Evolutionary conservation across 2,888 invertebrate genomes (phyloP), one percentile per base, ranked within the genome.

Genomic region (Ochropleura leucogaster): DNA sequence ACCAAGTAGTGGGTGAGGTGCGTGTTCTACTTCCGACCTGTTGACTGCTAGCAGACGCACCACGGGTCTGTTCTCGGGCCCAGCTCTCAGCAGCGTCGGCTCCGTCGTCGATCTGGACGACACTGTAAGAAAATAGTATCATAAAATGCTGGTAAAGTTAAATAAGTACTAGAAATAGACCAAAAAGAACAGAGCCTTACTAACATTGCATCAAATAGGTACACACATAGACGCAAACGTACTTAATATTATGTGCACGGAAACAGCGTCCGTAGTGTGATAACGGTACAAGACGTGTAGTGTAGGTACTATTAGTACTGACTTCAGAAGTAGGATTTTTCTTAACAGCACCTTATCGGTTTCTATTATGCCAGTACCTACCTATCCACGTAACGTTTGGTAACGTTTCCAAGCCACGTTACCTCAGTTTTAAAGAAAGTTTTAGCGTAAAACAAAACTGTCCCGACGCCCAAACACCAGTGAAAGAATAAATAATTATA

Each of bases 41-140:
- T 95, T 95, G 72, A 95, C 95, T 6, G 95, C 95, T 3, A 95
- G 90, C 30, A 95, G 88, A 4, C 95, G 89, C 74, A 95, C 95
- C 44, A 95, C 93, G 0, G 94, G 93, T 57, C 89, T 88, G 62
- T 84, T 84, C 51, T 89, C 92, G 16, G 85, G 87, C 5, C 88
- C 90, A 0, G 87, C 75, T n/a, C 93, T 87, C 68, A 88, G 42
- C 76, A 90, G 12, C 44, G 90, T 10, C 7, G 87, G 72, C 73
- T 92, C 91, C 16, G 93, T 93, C 46, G 94, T 94, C 42, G 94
- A 88, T 86, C 93, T 90, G 46, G 95, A 93, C 9, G 93, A 89
- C 91, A 94, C 95, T 95, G 87, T 18, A 16, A 69, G 65, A 51
- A 49, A 67, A 70, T 20, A 75, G 57, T 9, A 30, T 47, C 4